These are phyloP conservation scores for Shargacucullia verbasci DNA, from an alignment of 2,888 invertebrate genomes.

Conservation along the genomic window DNA sequence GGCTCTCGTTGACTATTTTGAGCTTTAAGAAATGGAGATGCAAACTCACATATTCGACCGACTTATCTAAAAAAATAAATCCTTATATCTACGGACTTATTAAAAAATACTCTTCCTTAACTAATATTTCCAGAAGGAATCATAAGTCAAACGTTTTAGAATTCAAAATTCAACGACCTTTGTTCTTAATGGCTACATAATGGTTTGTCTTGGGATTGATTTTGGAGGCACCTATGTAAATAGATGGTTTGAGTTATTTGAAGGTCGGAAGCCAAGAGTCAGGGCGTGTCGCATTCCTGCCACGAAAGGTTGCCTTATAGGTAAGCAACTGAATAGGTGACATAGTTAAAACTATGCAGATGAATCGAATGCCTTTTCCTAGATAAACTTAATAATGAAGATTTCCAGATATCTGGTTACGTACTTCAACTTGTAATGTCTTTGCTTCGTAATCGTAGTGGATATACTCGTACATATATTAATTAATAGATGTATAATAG, in stretches of 20 bases:
- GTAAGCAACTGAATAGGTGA: slow-evolving; percentile 16
- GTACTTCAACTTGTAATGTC: no score
- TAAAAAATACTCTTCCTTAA: no score
- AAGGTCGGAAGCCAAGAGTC: slow-evolving; percentile 57
- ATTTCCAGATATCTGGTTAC: no score
- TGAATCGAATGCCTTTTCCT: slow-evolving; percentile 9
- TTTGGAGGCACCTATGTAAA: slow-evolving; percentile 75
- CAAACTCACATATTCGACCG: no score
- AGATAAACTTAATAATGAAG: not conserved
- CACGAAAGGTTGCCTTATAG: slow-evolving; percentile 19
- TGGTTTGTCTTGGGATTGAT: slow-evolving; percentile 37
- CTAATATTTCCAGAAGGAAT: no score
- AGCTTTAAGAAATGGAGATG: no score
- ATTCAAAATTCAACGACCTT: slow-evolving; percentile 18
- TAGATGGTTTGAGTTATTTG: slow-evolving; percentile 63
- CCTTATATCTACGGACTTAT: no score
- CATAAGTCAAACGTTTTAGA: slow-evolving; percentile 9
- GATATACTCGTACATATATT: no score
- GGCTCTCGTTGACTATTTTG: no score
- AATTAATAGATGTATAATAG: no score
- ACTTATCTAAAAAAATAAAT: no score
- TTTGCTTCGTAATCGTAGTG: no score
- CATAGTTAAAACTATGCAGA: slow-evolving; percentile 5
- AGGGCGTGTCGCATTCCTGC: slow-evolving; percentile 49
- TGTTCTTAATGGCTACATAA: slow-evolving; percentile 1